Evolutionary conservation across 2,113 vertebrate genomes (phyloP).

Genomic region (Channa argus): DNA sequence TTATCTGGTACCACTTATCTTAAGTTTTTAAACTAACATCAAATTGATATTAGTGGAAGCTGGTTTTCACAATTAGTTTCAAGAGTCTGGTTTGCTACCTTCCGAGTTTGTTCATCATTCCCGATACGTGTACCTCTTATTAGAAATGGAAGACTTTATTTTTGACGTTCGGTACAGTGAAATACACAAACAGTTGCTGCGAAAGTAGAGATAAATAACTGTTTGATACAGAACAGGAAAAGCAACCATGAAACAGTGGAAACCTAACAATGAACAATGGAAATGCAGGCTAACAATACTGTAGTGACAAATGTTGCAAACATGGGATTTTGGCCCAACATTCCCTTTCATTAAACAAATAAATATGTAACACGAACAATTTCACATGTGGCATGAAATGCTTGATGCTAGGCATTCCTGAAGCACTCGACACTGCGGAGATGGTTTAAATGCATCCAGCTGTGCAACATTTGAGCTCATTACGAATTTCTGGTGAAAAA

Average conservation of each 20-base stretch:
- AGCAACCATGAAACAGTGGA: conserved; percentile 58
- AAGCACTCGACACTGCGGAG: conserved; percentile 23
- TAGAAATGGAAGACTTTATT: conserved; percentile 73
- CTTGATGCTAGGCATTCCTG: neutral
- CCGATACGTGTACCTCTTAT: neutral
- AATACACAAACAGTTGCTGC: conserved; percentile 83
- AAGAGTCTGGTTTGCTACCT: neutral
- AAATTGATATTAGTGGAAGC: no score
- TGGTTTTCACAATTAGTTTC: neutral
- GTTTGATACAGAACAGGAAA: conserved; percentile 87
- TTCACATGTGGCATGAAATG: conserved; percentile 33
- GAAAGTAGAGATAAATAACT: conserved; percentile 86
- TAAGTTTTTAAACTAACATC: no score
- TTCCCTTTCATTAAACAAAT: conserved; percentile 72
- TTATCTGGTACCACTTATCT: no score
- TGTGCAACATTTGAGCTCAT: conserved; percentile 40
- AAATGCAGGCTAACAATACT: conserved; percentile 48
- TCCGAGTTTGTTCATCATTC: neutral
- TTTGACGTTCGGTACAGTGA: conserved; percentile 59
- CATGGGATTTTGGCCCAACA: conserved; percentile 44
- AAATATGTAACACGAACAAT: conserved; percentile 70
- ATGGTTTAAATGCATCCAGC: conserved; percentile 33
- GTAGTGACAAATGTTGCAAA: conserved; percentile 52
- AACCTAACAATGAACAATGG: conserved; percentile 37
- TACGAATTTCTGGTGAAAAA: conserved; percentile 68